These are phyloP conservation scores for Epistrophe grossulariae DNA, from an alignment of 2,888 invertebrate genomes.

Conservation along the genomic window DNA sequence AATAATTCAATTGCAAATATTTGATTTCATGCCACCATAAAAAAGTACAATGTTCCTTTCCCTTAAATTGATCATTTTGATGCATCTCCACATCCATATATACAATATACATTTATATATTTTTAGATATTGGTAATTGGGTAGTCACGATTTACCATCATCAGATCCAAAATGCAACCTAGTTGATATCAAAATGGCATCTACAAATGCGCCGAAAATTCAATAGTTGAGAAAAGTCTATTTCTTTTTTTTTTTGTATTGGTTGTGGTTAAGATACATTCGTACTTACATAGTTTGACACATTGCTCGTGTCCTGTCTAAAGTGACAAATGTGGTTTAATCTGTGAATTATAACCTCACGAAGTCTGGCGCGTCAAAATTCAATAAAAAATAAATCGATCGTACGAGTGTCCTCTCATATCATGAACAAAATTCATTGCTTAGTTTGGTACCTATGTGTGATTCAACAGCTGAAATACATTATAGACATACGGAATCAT, in stretches of 20 bases:
- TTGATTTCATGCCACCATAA: constrained; percentile 32
- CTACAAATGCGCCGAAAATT: constrained; percentile 22
- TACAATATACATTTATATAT: background rate
- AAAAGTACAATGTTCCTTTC: constrained; percentile 48
- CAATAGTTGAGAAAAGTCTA: background rate
- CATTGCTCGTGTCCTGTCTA: constrained; percentile 67
- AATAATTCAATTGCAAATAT: constrained; percentile 65
- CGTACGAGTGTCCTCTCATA: background rate
- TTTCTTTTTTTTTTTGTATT: background rate
- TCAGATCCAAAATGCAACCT: background rate
- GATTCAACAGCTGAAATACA: background rate
- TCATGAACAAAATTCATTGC: background rate
- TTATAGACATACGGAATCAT: constrained; percentile 27
- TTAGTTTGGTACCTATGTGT: too few relatives aligned
- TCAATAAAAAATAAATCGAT: constrained; percentile 29
- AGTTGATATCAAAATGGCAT: constrained; percentile 9
- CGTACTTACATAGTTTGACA: constrained; percentile 46
- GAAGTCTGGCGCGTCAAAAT: constrained; percentile 35
- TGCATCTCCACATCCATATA: constrained; percentile 40
- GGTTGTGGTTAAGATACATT: constrained; percentile 10
- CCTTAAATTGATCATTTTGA: constrained; percentile 55
- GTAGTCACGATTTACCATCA: constrained; percentile 59
- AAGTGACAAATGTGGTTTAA: constrained; percentile 66
- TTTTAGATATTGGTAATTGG: constrained; percentile 56
- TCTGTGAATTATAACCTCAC: constrained; percentile 67